Base-by-base conservation (phyloP, 37 sponge, comb jelly and placozoan genomes). In the Tethya wilhelma region DNA sequence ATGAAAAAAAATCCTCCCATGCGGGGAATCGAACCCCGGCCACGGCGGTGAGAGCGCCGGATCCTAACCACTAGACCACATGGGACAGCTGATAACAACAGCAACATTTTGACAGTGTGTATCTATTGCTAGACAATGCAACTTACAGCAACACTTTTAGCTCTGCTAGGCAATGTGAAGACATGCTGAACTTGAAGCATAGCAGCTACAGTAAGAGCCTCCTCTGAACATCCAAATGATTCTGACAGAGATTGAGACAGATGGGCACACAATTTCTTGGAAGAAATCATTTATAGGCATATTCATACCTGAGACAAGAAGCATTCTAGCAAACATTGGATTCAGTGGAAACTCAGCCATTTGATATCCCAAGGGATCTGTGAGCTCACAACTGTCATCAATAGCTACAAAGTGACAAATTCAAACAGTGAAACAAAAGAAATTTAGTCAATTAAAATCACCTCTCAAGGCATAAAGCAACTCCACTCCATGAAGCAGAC, bases 311-410 rank as follows among this genome's bases (percentile, higher is more conserved):
- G 97, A 97, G 17, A 59, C 30, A 6, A 97, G 84, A n/a, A 97
- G 78, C 92, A 97, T 97, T 72, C 82, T 80, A 0, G 92, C 93
- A 83, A 94, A 91, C 92, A 94, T 97, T 17, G 97, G 97, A 62
- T 82, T 79, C 19, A 97, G 87, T 19, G 97, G 92, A 38, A 97
- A 91, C 80, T 97, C 97, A n/a, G 95, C 91, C 87, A 97, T 97
- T 19, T 86, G 75, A 0, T 76, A 37, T 1, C 97, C 97, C 19
- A 93, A 85, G 25, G 92, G 92, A 8, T 82, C 44, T 38, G 91
- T 86, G 30, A 97, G 80, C 17, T 77, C 40, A 32, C 97, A 83
- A 20, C 45, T 38, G 45, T 85, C 92, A 64, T 94, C 86, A 0
- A 97, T 11, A 25, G 90, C 97, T 95, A 77, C n/a, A 45, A 39